Evolutionary conservation across 2,888 invertebrate species (phyloP), one percentile per base, ranked within the genome.

Genomic region (Synergus laeviventris): DNA sequence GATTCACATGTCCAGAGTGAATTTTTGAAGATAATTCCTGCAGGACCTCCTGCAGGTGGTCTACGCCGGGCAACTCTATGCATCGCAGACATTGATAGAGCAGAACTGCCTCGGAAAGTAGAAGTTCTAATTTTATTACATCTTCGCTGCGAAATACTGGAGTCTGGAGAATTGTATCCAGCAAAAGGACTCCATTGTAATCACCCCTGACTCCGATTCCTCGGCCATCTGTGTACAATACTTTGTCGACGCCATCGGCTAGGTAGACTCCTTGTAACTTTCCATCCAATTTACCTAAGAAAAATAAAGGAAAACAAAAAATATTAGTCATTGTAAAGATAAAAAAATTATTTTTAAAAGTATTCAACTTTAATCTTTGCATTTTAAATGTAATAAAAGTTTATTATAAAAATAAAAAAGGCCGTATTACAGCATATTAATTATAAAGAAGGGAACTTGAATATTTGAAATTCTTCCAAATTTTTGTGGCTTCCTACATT

Each of bases 121-220:
- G 94, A 83, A 98, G 93, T 91, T 98, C 98, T 84, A 98, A 92
- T 90, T 94, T 95, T 84, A 98, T 94, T 85, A 94, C 92, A 88
- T 96, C 96, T 86, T 97, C 96, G 74, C 95, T 93, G 85, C 95
- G 94, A 74, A 93, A 92, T 80, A 97, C 93, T 74, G 97, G 95
- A 80, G 95, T 95, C 91, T 98, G 98, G 78, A 98, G 92, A 86
- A 97, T 96, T 74, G 97, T 97, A 89, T 97, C 97, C 85, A 98
- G 92, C 77, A 98, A 92, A 74, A 98, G 92, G 75, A 97, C 97
- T 80, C 98, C 97, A 92, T 97, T 97, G 91, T 97, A 96, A 91
- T 98, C 97, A 76, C 96, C 95, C 79, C 98, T 94, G 80, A 97
- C 94, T 82, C 97, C 97, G 84, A 98, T 93, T 81, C 95, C 95